Conservation (phyloP, 2,797 vertebrate species). For the Yasuhikotakia modesta region DNA sequence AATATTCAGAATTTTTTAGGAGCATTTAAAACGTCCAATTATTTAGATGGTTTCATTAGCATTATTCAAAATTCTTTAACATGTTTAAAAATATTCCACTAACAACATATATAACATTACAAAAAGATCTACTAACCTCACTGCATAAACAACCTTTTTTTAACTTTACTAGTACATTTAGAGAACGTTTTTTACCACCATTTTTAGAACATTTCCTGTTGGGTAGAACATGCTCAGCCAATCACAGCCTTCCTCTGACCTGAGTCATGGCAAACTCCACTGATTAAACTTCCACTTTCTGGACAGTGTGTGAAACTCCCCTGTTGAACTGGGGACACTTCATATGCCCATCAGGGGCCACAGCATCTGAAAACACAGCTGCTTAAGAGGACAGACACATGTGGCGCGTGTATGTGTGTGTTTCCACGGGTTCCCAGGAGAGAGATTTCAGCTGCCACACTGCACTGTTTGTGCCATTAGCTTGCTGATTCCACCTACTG, state of each 20-base stretch:
- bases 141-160: too few relatives aligned
- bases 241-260: neutral
- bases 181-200: too few relatives aligned
- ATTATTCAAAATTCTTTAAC: too few relatives aligned
- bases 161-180: too few relatives aligned
- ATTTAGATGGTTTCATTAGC: too few relatives aligned
- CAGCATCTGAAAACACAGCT: conserved; percentile 78
- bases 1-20: too few relatives aligned
- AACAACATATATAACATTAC: too few relatives aligned
- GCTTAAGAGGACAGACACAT: conserved; percentile 62
- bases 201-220: too few relatives aligned
- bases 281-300: conserved; percentile 17
- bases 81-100: too few relatives aligned
- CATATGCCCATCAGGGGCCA: conserved; percentile 68
- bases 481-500: conserved; percentile 59
- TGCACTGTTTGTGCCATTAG: conserved; percentile 67
- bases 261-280: neutral
- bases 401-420: conserved; percentile 57
- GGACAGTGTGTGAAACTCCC: conserved; percentile 25
- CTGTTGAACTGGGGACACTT: conserved; percentile 46
- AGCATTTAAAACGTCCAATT: too few relatives aligned
- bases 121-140: too few relatives aligned
- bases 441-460: conserved; percentile 55
- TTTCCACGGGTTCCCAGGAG: conserved; percentile 63
- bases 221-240: neutral